phyloP scores from a whole-genome alignment of 2,888 invertebrate genomes.

The Argyresthia goedartella region DNA sequence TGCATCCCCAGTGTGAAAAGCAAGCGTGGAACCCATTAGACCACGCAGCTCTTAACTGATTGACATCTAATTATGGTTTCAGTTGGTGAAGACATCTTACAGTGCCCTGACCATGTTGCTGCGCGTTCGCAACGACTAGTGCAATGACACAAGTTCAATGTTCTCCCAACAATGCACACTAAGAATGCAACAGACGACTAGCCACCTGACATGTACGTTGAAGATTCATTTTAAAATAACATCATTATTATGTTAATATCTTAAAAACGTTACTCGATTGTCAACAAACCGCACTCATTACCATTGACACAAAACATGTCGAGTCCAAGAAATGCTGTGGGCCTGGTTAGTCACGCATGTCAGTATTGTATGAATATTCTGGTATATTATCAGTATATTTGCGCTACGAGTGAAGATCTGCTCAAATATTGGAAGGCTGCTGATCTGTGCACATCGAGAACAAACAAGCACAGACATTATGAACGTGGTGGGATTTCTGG shows the following conservation, averaged over 20 bases:
- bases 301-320: conserved; percentile 25
- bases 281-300: conserved; percentile 20
- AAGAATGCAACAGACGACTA: too few species aligned
- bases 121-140: conserved; percentile 23
- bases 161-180: too few species aligned
- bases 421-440: conserved; percentile 14
- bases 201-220: too few species aligned
- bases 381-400: conserved; percentile 23
- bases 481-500: conserved; percentile 24
- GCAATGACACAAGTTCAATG: not conserved
- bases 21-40: too few species aligned
- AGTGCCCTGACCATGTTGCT: conserved; percentile 50
- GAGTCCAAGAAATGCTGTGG: conserved; percentile 16
- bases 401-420: not conserved
- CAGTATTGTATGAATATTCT: conserved; percentile 19
- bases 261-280: conserved; percentile 21
- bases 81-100: conserved; percentile 57
- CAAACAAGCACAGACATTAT: conserved; percentile 13
- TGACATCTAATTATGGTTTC: conserved; percentile 22
- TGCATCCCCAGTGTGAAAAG: too few species aligned
- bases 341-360: conserved; percentile 26
- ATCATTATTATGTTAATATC: conserved; percentile 22
- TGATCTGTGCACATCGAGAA: conserved; percentile 7
- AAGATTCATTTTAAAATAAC: not conserved
- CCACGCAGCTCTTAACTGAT: too few species aligned